phyloP scores from a whole-genome alignment of 2,797 vertebrate genomes.

The Chanos chanos region DNA sequence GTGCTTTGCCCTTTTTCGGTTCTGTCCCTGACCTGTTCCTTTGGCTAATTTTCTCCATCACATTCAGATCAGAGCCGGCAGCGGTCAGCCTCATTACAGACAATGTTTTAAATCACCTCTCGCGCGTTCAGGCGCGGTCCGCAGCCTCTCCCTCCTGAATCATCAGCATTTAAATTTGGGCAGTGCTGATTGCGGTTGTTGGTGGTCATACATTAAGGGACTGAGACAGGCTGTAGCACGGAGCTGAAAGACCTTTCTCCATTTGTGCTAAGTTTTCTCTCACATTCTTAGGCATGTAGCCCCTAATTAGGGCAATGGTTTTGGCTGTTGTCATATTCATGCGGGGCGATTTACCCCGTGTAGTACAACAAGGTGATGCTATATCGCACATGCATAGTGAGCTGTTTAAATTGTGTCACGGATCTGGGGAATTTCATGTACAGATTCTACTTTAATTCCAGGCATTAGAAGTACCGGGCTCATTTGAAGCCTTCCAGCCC shows the following conservation, averaged over 20 bases:
- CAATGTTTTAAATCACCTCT: conserved; percentile 82
- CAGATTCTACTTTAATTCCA: conserved; percentile 69
- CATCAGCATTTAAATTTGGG: conserved; percentile 78
- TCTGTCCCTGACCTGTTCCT: conserved; percentile 66
- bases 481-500: conserved; percentile 57
- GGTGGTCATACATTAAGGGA: conserved; percentile 82
- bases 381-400: conserved; percentile 60
- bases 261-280: conserved; percentile 75
- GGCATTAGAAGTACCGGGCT: conserved; percentile 58
- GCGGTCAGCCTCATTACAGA: conserved; percentile 78
- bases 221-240: conserved; percentile 69
- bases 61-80: conserved; percentile 77
- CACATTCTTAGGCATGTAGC: conserved; percentile 76
- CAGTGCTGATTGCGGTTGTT: conserved; percentile 75
- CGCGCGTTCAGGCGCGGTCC: conserved; percentile 65
- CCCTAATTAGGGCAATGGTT: conserved; percentile 73
- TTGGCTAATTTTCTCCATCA: conserved; percentile 75
- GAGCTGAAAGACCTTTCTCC: conserved; percentile 72
- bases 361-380: conserved; percentile 70
- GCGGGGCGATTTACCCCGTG: conserved; percentile 75
- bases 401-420: conserved; percentile 66
- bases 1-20: conserved; percentile 58
- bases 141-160: conserved; percentile 71
- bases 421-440: conserved; percentile 65
- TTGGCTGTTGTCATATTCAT: conserved; percentile 72